Evolutionary conservation across 2,888 invertebrate species (phyloP), one percentile per base, ranked within the genome.

Genomic region (Lepidonotus clava): DNA sequence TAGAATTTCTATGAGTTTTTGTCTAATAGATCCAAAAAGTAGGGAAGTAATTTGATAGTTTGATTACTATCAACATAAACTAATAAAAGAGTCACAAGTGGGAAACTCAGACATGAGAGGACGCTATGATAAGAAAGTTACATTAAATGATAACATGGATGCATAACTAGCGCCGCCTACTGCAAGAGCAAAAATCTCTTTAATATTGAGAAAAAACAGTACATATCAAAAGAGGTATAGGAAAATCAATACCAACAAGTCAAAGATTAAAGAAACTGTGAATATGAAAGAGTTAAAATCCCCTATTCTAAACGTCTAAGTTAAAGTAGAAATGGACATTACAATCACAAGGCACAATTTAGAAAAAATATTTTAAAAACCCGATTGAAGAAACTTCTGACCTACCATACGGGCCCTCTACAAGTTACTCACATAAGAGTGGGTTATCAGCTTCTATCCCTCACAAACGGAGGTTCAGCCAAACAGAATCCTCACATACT

Each of bases 141-240:
- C n/a, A n/a, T 28, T 34, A 71, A 71, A 71, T 71, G 24, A 34
- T 18, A 71, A 34, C 34, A 71, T 18, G 34, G 36, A 38, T 71
- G 34, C 71, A 71, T 71, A 24, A 71, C 71, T 38, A 71, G 71
- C 34, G 36, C 71, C 21, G 71, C 71, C 71, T 71, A 71, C 71
- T 21, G 71, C 71, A 71, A 71, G 71, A 71, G 71, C 71, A 71
- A 71, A n/a, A 71, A 71, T 38, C 38, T 38, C 21, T 11, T 36
- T 38, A 36, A 71, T 71, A 38, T 71, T 61, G n/a, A 61, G 28
- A 61, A 61, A 24, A 32, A 61, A 61, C 61, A 61, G 61, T 61
- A 61, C 61, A 28, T 61, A 61, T 61, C 28, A 28, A 61, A 61
- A 61, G 46, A 11, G 8, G 24, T 18, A 61, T 61, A 24, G 28